Evolutionary conservation across 2,888 invertebrate genomes (phyloP).

Genomic region (Heliconius cydno): DNA sequence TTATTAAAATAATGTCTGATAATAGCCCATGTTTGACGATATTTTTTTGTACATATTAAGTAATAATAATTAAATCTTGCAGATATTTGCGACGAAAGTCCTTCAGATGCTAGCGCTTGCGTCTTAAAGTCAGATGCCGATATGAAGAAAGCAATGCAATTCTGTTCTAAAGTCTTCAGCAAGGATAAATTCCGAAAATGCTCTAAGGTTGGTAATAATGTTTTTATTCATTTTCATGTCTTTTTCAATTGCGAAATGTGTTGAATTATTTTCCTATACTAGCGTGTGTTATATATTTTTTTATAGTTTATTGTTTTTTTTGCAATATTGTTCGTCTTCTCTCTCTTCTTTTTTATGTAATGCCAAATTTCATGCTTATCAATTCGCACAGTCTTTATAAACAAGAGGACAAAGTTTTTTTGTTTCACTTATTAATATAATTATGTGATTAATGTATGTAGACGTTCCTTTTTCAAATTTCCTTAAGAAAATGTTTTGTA

Average conservation of each 20-base stretch:
- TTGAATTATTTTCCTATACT: background rate
- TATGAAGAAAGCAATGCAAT: constrained; percentile 78
- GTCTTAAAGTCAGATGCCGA: constrained; percentile 61
- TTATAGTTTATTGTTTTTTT: too few relatives aligned
- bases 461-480: too few relatives aligned
- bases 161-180: constrained; percentile 85
- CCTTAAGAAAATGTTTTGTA: too few relatives aligned
- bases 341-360: too few relatives aligned
- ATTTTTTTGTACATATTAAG: background rate
- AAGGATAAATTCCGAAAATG: constrained; percentile 87
- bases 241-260: background rate
- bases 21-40: background rate
- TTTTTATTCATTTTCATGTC: background rate
- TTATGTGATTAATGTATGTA: too few relatives aligned
- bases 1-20: background rate
- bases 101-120: constrained; percentile 80
- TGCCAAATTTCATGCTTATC: too few relatives aligned
- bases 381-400: too few relatives aligned
- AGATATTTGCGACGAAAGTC: constrained; percentile 83
- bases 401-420: too few relatives aligned
- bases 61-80: constrained; percentile 38
- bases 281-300: too few relatives aligned
- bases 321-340: too few relatives aligned
- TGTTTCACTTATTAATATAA: too few relatives aligned
- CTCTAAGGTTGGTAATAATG: constrained; percentile 69